phyloP scores from a whole-genome alignment of 1,140 invertebrate species.

The Akabosia matsudoensis region DNA sequence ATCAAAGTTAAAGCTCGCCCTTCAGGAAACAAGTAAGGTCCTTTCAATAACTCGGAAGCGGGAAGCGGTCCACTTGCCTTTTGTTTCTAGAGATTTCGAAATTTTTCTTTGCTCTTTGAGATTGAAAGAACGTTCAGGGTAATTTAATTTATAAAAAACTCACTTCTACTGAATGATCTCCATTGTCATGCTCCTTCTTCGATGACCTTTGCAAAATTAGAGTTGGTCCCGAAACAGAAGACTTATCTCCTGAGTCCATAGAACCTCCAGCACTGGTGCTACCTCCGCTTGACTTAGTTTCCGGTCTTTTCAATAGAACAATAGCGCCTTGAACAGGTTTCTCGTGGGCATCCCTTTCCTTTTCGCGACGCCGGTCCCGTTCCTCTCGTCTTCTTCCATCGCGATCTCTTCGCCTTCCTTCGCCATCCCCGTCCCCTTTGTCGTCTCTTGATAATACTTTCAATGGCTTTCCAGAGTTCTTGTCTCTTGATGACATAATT shows the following conservation, averaged over 20 bases:
- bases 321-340: slow-evolving; percentile 24
- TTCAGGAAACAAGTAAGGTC: slow-evolving; percentile 29
- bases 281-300: neutral
- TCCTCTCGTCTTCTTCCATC: slow-evolving; percentile 19
- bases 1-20: slow-evolving; percentile 34
- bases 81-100: neutral
- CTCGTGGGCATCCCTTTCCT: neutral
- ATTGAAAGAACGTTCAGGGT: neutral
- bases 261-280: neutral
- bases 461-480: neutral
- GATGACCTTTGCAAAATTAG: slow-evolving; percentile 19
- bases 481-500: neutral
- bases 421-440: slow-evolving; percentile 8
- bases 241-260: neutral
- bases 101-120: neutral
- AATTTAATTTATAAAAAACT: neutral
- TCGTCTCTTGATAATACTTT: slow-evolving; percentile 8
- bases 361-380: neutral
- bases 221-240: neutral
- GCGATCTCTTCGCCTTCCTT: slow-evolving; percentile 15
- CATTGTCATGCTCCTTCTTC: neutral
- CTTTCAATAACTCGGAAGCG: neutral
- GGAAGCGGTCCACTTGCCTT: neutral
- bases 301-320: neutral
- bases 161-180: neutral